Base-by-base conservation (phyloP, 2,888 invertebrate species). In the Germaria angustata region DNA sequence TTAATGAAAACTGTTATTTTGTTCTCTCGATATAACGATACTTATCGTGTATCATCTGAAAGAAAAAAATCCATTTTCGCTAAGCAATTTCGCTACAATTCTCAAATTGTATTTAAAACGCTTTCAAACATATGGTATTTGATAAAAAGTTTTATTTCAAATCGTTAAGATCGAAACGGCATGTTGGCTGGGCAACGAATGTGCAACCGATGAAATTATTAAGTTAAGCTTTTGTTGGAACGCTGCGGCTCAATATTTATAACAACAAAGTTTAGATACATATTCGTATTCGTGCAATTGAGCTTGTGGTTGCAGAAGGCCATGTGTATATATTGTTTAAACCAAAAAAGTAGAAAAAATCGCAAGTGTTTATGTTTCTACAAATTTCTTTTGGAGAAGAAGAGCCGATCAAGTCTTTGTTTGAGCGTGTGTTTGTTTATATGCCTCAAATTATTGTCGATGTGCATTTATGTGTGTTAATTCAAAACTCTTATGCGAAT, bases 201-300 rank as follows among this genome's bases (percentile, higher is more conserved):
- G 15, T 13, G 15, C 66, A 39, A 51, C 24, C 41, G 15, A 41
- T 6, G 15, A 24, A 69, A 28, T 44, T 32, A 53, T 44, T 51
- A 41, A 28, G 20, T 36, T 15, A 55, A 69, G 55, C 63, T 80
- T 69, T 75, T 59, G 11, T 51, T 51, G 11, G n/a, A 5, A 41
- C 15, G 8, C 15, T 22, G 7, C 5, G 39, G 39, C 28, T 55
- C 36, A 76, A 46, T 32, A 55, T 65, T 34, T 24, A 15, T 24
- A 51, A 44, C 57, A 73, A 66, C 34, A 72, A 66, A 73, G 73
- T 68, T 73, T 69, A 73, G 61, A 75, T 41, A 55, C 68, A 39
- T 53, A 75, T 28, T 20, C 6, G 7, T n/a, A 41, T 11, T 55
- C 9, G 20, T 17, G 17, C 17, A 36, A 49, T 41, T 69, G 20